These are phyloP conservation scores for Champsocephalus gunnari DNA, from an alignment of 2,797 vertebrate genomes.

Conservation along the genomic window DNA sequence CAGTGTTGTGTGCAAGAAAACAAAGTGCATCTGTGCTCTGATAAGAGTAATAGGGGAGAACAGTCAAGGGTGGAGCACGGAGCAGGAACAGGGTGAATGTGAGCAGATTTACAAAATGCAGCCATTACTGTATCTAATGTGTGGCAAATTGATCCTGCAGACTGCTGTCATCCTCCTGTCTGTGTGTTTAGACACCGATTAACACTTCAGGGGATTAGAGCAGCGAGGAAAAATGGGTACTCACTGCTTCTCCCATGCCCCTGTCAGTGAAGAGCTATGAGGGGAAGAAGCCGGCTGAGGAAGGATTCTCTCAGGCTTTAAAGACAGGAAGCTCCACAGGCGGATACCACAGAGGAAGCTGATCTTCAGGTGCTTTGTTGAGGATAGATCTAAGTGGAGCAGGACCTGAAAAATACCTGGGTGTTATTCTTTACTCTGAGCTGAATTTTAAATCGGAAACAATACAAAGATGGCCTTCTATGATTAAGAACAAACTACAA, in stretches of 20 bases:
- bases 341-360: background rate
- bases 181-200: constrained; percentile 65
- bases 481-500: background rate
- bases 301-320: constrained; percentile 36
- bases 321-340: constrained; percentile 23
- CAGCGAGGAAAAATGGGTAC: constrained; percentile 65
- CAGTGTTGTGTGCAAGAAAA: constrained; percentile 20
- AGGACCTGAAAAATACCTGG: background rate
- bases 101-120: constrained; percentile 67
- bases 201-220: constrained; percentile 52
- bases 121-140: constrained; percentile 81
- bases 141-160: constrained; percentile 78
- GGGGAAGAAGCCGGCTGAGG: constrained; percentile 25
- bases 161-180: constrained; percentile 70
- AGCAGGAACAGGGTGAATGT: constrained; percentile 36
- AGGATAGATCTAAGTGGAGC: constrained; percentile 13
- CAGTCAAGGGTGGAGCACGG: constrained; percentile 28
- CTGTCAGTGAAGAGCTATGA: constrained; percentile 60
- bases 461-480: too few species aligned
- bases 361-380: constrained; percentile 14
- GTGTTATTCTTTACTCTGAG: too few species aligned
- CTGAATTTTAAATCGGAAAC: too few species aligned
- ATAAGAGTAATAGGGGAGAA: constrained; percentile 52
- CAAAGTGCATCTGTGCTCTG: constrained; percentile 22
- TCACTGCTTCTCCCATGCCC: constrained; percentile 44